Conservation (phyloP, 2,888 invertebrate species). For the Boloria euphrosyne region DNA sequence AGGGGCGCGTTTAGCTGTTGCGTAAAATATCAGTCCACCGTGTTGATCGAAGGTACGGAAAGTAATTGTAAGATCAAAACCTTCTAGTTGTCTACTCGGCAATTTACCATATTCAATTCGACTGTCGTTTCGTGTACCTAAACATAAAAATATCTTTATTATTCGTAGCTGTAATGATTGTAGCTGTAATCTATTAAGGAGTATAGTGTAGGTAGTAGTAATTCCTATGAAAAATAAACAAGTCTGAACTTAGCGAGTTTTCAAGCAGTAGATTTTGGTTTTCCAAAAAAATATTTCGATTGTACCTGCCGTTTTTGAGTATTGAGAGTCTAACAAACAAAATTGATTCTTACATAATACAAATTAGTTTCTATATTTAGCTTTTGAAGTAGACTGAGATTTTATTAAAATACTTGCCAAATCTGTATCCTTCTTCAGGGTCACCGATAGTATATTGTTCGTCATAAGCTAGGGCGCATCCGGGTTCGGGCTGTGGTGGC, state of each 20-base stretch:
- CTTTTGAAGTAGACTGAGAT: too few relatives aligned
- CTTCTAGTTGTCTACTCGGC: conserved; percentile 84
- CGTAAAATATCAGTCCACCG: conserved; percentile 93
- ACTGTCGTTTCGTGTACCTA: conserved; percentile 86
- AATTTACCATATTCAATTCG: conserved; percentile 87
- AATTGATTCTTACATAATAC: not conserved
- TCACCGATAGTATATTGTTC: conserved; percentile 75
- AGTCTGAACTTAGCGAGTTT: too few relatives aligned
- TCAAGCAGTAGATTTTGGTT: too few relatives aligned
- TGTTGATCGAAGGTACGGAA: conserved; percentile 88
- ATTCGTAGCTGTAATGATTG: too few relatives aligned
- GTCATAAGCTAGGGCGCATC: conserved; percentile 77
- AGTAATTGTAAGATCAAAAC: conserved; percentile 88
- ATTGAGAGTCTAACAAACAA: too few relatives aligned
- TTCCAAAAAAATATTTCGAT: too few relatives aligned
- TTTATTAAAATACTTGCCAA: conserved; percentile 75
- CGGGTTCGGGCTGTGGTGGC: conserved; percentile 68
- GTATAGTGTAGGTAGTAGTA: too few relatives aligned
- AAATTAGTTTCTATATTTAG: not conserved
- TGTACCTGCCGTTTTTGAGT: too few relatives aligned
- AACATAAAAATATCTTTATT: not conserved
- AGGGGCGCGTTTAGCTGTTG: conserved; percentile 82
- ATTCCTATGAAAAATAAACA: too few relatives aligned
- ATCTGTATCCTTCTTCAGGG: conserved; percentile 82
- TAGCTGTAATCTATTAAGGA: too few relatives aligned